Percentiles rank a stretch among this genome's conserved stretches.
These are phyloP conservation scores for Lucilia sericata DNA, from an alignment of 1,140 invertebrate genomes.

Conservation along the genomic window DNA sequence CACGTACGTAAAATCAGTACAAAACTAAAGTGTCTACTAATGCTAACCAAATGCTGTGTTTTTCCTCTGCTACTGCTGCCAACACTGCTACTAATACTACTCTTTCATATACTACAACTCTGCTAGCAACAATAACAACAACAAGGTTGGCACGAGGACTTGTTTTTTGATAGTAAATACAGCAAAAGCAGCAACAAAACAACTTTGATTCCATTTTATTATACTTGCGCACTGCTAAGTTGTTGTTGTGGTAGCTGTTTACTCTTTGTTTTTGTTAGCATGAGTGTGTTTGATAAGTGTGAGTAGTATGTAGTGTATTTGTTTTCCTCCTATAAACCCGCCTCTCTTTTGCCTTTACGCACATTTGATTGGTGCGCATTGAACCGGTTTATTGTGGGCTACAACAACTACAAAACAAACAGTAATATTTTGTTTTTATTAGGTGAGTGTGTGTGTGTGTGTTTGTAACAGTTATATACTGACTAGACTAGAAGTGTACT, in stretches of 20 bases:
- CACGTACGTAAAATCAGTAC: conserved; percentile 38
- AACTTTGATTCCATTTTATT: conserved; percentile 25
- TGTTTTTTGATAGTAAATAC: conserved; percentile 16
- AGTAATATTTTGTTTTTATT: background rate
- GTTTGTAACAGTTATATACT: background rate
- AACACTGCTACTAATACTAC: too few relatives aligned
- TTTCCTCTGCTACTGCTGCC: background rate
- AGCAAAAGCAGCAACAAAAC: background rate
- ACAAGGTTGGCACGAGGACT: conserved; percentile 28
- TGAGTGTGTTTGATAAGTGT: background rate
- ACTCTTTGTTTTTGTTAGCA: too few relatives aligned
- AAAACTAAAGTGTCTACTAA: conserved; percentile 31
- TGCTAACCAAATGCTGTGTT: background rate
- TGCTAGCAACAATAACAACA: background rate
- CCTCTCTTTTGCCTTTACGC: conserved; percentile 10
- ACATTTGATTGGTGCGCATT: conserved; percentile 33
- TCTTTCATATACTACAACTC: background rate
- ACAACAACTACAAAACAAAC: background rate
- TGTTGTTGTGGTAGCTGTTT: background rate
- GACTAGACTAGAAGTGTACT: background rate
- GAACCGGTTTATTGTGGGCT: conserved; percentile 28
- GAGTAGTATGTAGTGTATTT: background rate
- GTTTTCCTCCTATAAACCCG: background rate
- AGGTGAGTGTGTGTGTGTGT: background rate
- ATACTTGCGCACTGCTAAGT: conserved; percentile 12